A percentile compares a stretch with the other conserved stretches of the same genome.
These are phyloP conservation scores for Cephus spinipes DNA, from an alignment of 2,888 invertebrate genomes.

Conservation along the genomic window DNA sequence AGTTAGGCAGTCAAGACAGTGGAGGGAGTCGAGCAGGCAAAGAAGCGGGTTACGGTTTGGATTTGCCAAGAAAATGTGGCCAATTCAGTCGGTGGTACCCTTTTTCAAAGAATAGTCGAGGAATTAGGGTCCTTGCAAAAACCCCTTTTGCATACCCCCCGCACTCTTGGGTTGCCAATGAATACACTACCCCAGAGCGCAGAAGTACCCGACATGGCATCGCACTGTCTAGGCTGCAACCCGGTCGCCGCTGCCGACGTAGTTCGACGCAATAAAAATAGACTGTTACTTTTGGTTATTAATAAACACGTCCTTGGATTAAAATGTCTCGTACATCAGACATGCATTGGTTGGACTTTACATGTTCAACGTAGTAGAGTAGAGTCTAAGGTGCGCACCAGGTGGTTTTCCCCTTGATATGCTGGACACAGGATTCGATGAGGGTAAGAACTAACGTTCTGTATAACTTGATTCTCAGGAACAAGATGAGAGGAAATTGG, in stretches of 20 bases:
- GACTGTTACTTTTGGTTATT: background rate
- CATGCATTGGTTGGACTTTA: background rate
- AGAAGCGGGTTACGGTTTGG: background rate
- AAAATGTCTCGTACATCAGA: background rate
- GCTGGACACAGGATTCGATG: background rate
- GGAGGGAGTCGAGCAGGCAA: background rate
- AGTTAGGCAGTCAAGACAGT: background rate
- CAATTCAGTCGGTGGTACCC: background rate
- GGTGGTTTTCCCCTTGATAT: background rate
- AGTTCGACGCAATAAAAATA: background rate
- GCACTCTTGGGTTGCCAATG: background rate
- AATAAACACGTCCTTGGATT: background rate
- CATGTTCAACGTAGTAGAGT: background rate
- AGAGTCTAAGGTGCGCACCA: background rate
- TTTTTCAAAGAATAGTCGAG: background rate
- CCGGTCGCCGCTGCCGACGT: background rate
- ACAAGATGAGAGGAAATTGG: conserved; percentile 48
- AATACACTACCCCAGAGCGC: background rate
- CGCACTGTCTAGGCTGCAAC: background rate
- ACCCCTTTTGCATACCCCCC: background rate
- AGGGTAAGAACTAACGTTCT: background rate
- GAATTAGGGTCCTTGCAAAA: background rate
- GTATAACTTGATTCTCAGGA: background rate
- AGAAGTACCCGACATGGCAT: background rate
- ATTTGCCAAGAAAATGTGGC: background rate